These are phyloP conservation scores for Drosophila percnosoma DNA, from an alignment of 2,888 invertebrate genomes.

Conservation along the genomic window DNA sequence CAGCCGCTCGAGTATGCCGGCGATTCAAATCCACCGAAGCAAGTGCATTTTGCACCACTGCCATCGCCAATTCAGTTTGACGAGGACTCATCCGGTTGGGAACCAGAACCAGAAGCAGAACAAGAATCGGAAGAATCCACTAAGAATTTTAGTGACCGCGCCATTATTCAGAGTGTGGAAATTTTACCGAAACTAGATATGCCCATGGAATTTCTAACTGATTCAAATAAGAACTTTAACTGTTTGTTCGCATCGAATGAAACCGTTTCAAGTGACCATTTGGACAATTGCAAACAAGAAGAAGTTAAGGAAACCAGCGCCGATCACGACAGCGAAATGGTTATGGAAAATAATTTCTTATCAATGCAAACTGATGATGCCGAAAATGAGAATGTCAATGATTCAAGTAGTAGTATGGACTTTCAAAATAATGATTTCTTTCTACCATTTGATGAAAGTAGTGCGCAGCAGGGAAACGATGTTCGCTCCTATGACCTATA, in stretches of 20 bases:
- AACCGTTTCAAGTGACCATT: background rate
- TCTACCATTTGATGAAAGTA: background rate
- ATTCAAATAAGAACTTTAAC: background rate
- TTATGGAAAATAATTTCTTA: background rate
- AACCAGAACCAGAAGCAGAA: background rate
- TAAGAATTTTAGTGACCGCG: background rate
- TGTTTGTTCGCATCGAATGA: background rate
- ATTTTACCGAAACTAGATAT: background rate
- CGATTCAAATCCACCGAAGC: conserved; percentile 11
- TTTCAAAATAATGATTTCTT: background rate
- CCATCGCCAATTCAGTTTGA: conserved; percentile 6
- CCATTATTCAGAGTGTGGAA: background rate
- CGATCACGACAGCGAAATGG: background rate
- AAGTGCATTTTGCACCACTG: conserved; percentile 34
- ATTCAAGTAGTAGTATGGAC: background rate
- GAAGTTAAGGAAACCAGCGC: background rate
- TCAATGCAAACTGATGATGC: background rate
- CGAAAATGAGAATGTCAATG: background rate
- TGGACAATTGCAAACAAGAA: too few relatives aligned
- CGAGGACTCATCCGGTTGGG: background rate
- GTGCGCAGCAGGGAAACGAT: background rate
- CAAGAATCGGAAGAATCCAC: background rate
- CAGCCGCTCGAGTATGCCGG: background rate
- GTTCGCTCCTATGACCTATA: background rate
- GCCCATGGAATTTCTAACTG: background rate